Base-by-base conservation (phyloP, 2,113 vertebrate species). In the Patagioenas fasciata region DNA sequence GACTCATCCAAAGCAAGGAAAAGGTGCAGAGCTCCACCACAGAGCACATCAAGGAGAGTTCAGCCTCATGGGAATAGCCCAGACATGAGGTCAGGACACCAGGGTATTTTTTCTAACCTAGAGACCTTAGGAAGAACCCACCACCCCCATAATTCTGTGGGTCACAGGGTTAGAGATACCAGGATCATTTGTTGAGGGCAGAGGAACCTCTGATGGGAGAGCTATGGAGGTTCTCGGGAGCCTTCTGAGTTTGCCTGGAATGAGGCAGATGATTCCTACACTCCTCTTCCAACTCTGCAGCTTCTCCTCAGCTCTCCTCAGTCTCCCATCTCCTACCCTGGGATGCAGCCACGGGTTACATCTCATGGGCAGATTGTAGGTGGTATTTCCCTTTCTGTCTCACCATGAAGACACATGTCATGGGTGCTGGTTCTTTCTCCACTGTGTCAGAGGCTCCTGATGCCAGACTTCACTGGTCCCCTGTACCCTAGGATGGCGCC, bases 351-450 rank as follows among this genome's bases (percentile, higher is more conserved):
- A 16, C 5, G 32, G 36, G 53, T 5, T 16, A 13, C 32, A 31
- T 14, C 21, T 51, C 44, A 17, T 8, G 3, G 78, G 20, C 60
- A 58, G 65, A 13, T 3, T 51, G 34, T 24, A 38, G 23, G 57
- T 38, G 20, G 4, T 38, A 12, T 34, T 80, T 40, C 56, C 77
- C 20, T n/a, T 38, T 48, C 60, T 60, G 36, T 48, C 32, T 48
- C 60, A 31, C 23, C 29, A 11, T 1, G 1, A 58, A 50, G 56
- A 57, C 48, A 7, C 32, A 13, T 0, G 1, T 47, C 18, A 34
- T 56, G 51, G 34, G 8, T 7, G 38, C 10, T 56, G 50, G 6
- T 34, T 62, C 47, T 38, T 57, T 40, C 23, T 28, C 23, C 5
- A 15, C 32, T 53, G 36, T 28, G 40, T 17, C 24, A 57, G 42